Percentiles rank a stretch among this genome's conserved stretches.
Conservation (phyloP, 2,797 vertebrate genomes). For the Rhinophrynus dorsalis region DNA sequence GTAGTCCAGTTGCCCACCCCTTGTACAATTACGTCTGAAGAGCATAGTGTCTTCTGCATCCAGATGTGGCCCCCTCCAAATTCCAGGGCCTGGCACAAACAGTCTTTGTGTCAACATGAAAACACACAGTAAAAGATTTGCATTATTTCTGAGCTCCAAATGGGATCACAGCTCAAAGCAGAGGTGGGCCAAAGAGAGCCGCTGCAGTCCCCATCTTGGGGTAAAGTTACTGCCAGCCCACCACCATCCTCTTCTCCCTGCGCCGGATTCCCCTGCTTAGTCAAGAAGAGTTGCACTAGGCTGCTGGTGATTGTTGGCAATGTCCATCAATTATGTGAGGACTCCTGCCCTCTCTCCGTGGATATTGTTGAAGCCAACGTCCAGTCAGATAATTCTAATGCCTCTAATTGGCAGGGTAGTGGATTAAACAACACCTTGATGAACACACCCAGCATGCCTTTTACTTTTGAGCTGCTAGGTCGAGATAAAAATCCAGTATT, state of each 20-base stretch:
- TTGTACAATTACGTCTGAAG: background rate
- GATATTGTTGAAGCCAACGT: background rate
- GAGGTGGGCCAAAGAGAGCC: background rate
- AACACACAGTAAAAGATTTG: background rate
- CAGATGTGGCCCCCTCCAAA: background rate
- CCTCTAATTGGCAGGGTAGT: too few relatives aligned
- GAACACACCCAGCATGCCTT: background rate
- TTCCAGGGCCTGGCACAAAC: background rate
- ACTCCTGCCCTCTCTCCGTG: too few relatives aligned
- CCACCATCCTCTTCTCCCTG: too few relatives aligned
- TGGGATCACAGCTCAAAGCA: background rate
- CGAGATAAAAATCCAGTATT: background rate
- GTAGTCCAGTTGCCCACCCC: too few relatives aligned
- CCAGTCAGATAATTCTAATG: too few relatives aligned
- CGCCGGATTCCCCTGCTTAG: background rate
- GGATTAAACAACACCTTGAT: too few relatives aligned
- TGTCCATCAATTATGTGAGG: too few relatives aligned
- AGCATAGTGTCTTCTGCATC: background rate
- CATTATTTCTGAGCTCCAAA: background rate
- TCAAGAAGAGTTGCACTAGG: background rate
- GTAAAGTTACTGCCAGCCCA: background rate
- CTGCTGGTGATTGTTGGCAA: too few relatives aligned
- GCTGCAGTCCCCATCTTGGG: background rate
- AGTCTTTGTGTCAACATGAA: background rate
- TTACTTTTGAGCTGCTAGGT: background rate